Base-by-base conservation (phyloP, 1,140 invertebrate genomes). In the Meloidogyne chitwoodi region DNA sequence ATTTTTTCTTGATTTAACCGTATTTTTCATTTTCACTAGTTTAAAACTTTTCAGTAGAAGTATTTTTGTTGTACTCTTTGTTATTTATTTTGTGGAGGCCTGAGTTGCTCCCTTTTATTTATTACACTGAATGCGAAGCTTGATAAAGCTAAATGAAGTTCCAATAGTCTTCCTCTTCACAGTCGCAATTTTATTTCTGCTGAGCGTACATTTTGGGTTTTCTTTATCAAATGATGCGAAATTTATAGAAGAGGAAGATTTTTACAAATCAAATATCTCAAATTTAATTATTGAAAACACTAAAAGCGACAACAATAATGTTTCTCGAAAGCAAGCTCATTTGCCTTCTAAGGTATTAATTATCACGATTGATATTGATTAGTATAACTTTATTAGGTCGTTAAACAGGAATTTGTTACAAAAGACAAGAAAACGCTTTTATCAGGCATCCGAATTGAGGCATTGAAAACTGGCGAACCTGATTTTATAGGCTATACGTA, bases 401-500 rank as follows among this genome's bases (percentile, higher is more conserved):
- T 48, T 48, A 48, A 48, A 48, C 44, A 1, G 16, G 80, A 83
- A 14, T 85, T 85, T 67, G 61, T 83, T n/a, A 83, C 82, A 11
- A 83, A 72, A 34, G 82, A 83, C 48, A 83, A 83, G 66, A 83
- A 83, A 66, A 75, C 79, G 0, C 73, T 77, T 48, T 24, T 82
- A 34, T 83, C 83, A 8, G 82, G 82, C 22, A 80, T 83, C 29
- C 77, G 82, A 31, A 80, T 83, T 27, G 82, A 83, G 67, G 75
- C 74, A 29, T 74, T 83, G 68, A 84, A 82, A 67, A 79, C 79
- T 22, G 82, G 82, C 16, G 82, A 77, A 16, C 72, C 74, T 16
- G 83, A 81, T 11, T 83, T 83, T 68, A 71, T 85, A 63, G 82
- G 82, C 70, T 83, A 83, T 64, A 84, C 83, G 82, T 83, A 74